Base-by-base conservation (phyloP, 1,140 invertebrate genomes). In the Agrilus planipennis region DNA sequence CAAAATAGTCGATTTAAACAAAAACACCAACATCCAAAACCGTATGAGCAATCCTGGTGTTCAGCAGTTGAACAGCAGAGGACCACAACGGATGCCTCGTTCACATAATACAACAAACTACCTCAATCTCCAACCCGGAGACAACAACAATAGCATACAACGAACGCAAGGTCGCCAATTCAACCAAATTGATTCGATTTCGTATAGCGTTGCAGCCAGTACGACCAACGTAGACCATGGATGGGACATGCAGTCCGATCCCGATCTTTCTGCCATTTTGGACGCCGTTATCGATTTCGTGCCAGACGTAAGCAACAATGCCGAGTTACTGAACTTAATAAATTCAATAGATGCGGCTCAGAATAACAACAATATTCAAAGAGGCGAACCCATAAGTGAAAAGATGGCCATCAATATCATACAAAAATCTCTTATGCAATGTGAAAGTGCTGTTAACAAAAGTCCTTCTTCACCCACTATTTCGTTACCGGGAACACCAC, bases 361-460 rank as follows among this genome's bases (percentile, higher is more conserved):
- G 23, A 60, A 50, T 45, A 55, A 53, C 48, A 59, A 47, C 27
- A 51, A 51, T 41, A 21, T 14, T 17, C 44, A 47, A 46, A 44
- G 39, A 37, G 44, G 42, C 39, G 46, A 70, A 57, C 68, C 68
- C 23, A 61, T 76, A 47, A 79, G 79, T 50, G 84, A 89, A 52
- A 80, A 79, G 57, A 76, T 82, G 63, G 89, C 84, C 12, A 93
- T 94, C 37, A 85, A 81, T 55, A 84, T 78, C 7, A 95, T 95
- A 54, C 84, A 89, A 53, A 80, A 87, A 59, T 85, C 84, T 54
- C 67, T 95, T 41, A 93, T 93, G 88, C 81, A 81, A 51, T 77
- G 77, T 60, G 82, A 77, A 54, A 65, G 65, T 58, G 76, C 62
- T 34, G 72, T 75, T 42, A 60, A 65, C 2, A 74, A 72, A 46